A percentile compares a stretch with the other conserved stretches of the same genome.
These are phyloP conservation scores for Azorinus chamasolen DNA, from an alignment of 2,888 invertebrate species.

Conservation along the genomic window DNA sequence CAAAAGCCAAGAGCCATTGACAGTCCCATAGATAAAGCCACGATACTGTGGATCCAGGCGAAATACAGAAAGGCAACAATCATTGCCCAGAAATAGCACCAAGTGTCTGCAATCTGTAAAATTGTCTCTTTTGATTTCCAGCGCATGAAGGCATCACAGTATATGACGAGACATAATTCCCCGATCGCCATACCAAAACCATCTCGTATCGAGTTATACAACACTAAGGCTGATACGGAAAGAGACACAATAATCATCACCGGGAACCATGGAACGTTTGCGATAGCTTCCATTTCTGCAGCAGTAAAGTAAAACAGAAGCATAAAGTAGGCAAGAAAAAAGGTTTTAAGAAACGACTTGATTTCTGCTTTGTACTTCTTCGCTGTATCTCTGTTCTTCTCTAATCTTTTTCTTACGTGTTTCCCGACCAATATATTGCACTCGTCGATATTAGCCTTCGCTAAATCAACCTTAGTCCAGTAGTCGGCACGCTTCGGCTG, in stretches of 20 bases:
- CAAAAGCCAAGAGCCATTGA: conserved; percentile 63
- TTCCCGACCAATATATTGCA: conserved; percentile 63
- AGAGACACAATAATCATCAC: background rate
- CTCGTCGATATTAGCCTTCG: conserved; percentile 58
- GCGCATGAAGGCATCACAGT: conserved; percentile 49
- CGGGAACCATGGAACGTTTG: no score
- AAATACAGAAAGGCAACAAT: conserved; percentile 41
- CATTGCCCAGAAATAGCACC: background rate
- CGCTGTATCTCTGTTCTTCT: conserved; percentile 23
- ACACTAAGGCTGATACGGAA: conserved; percentile 37
- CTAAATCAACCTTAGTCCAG: conserved; percentile 24
- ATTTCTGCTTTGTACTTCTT: conserved; percentile 32
- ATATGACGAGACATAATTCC: conserved; percentile 49
- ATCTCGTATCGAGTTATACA: conserved; percentile 58
- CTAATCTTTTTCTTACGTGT: conserved; percentile 52
- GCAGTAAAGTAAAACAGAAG: conserved; percentile 37
- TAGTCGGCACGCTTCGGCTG: conserved; percentile 8
- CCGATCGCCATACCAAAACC: conserved; percentile 69
- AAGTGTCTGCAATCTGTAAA: no score
- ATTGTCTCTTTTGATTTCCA: conserved; percentile 34
- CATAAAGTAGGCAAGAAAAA: conserved; percentile 49
- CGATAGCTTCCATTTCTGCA: no score
- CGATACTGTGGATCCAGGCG: conserved; percentile 39
- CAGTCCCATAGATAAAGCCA: conserved; percentile 58
- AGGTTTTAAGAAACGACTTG: conserved; percentile 60